Conservation (phyloP, 2,113 vertebrate genomes). For the Eptesicus fuscus region DNA sequence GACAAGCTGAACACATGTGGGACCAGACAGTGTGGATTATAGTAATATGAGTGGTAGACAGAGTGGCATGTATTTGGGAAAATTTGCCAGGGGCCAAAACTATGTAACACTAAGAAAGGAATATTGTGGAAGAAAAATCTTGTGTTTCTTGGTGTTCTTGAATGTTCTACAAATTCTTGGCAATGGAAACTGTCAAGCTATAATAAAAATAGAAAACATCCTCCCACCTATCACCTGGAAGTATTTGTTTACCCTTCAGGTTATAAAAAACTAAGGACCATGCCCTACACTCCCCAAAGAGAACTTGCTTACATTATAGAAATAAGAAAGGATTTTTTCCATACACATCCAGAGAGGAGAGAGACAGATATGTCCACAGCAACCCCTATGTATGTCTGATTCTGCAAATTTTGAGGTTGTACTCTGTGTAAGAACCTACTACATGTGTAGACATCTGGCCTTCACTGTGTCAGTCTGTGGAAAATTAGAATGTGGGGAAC, state of each 20-base stretch:
- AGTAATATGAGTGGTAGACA: not conserved
- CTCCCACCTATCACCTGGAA: rapidly evolving
- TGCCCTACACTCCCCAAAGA: not conserved
- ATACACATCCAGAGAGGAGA: not conserved
- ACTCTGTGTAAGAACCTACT: not conserved
- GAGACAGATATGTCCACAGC: not conserved
- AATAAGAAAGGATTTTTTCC: not conserved
- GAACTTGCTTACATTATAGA: not conserved
- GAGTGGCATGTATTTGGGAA: not conserved
- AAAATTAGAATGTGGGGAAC: not conserved
- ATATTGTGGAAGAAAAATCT: not conserved
- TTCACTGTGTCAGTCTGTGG: not conserved
- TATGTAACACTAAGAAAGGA: not conserved
- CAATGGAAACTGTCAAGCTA: not conserved
- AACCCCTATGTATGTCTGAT: not conserved
- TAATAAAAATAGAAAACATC: not conserved
- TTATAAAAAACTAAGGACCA: not conserved
- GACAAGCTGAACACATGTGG: too few species aligned
- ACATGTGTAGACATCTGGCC: too few species aligned
- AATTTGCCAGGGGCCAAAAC: not conserved
- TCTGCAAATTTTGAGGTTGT: not conserved
- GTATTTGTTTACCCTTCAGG: not conserved
- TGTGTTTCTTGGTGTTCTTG: not conserved
- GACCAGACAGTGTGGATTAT: too few species aligned
- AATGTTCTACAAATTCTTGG: not conserved